Conservation (phyloP, 2,888 invertebrate genomes). For the Microdon myrmicae region DNA sequence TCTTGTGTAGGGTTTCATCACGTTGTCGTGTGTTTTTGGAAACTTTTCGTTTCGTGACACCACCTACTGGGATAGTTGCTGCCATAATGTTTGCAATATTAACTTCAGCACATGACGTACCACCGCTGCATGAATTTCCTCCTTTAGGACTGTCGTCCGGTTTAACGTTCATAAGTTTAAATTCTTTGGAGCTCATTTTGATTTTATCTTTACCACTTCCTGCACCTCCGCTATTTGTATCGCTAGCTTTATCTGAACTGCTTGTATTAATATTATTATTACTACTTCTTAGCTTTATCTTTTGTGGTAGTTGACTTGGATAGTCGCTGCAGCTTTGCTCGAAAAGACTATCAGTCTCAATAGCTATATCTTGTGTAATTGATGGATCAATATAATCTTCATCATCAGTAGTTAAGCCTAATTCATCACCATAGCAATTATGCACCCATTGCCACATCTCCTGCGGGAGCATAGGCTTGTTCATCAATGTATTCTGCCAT, state of each 20-base stretch:
- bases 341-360: constrained; percentile 16
- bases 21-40: constrained; percentile 61
- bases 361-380: constrained; percentile 32
- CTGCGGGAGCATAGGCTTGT: constrained; percentile 83
- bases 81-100: background rate
- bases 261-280: constrained; percentile 55
- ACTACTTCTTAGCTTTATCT: constrained; percentile 18
- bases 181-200: constrained; percentile 62
- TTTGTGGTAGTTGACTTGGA: constrained; percentile 12
- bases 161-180: constrained; percentile 59
- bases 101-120: constrained; percentile 13
- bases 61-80: constrained; percentile 2
- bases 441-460: constrained; percentile 94
- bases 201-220: constrained; percentile 57
- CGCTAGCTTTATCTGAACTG: constrained; percentile 59
- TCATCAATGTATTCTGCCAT: constrained; percentile 96
- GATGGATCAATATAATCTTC: constrained; percentile 80
- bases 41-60: constrained; percentile 59
- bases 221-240: constrained; percentile 56
- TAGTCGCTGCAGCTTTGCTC: constrained; percentile 20
- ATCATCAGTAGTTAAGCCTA: constrained; percentile 92
- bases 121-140: constrained; percentile 5
- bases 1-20: constrained; percentile 60
- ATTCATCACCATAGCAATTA: constrained; percentile 91
- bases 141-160: constrained; percentile 54